Evolutionary conservation across 2,888 invertebrate species (phyloP).

Genomic region (Zonitis immaculata): DNA sequence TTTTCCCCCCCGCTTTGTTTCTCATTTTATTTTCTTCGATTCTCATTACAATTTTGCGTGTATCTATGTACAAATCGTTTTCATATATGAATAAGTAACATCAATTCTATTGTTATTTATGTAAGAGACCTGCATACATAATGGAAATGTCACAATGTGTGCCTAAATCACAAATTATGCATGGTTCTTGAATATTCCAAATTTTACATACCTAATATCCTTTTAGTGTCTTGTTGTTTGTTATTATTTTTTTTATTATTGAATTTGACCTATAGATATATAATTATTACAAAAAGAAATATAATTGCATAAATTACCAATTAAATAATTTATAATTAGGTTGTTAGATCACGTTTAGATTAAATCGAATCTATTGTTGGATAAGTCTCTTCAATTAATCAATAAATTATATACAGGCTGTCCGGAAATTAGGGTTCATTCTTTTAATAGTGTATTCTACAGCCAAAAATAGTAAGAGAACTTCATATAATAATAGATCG

Average conservation of each 20-base stretch:
- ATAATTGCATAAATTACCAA: too few species aligned
- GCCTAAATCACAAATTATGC: constrained; percentile 18
- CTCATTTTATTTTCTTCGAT: neutral
- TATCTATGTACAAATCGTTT: neutral
- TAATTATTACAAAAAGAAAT: too few species aligned
- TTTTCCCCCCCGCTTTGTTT: neutral
- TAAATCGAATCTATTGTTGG: too few species aligned
- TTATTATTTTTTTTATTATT: neutral
- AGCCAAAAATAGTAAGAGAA: too few species aligned
- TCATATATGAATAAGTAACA: constrained; percentile 13
- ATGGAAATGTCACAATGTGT: constrained; percentile 15
- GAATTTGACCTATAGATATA: neutral
- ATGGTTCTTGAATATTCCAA: constrained; percentile 15
- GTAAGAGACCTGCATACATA: constrained; percentile 16
- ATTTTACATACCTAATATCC: constrained; percentile 15
- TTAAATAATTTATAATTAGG: too few species aligned
- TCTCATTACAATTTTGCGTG: constrained; percentile 17
- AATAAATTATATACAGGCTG: too few species aligned
- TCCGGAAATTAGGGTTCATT: too few species aligned
- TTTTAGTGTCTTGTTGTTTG: neutral
- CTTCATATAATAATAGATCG: too few species aligned
- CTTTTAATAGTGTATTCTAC: too few species aligned
- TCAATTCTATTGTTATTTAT: constrained; percentile 18
- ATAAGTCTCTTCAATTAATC: too few species aligned
- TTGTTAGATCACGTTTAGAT: too few species aligned